Evolutionary conservation across 92 coral and sea anemone species (phyloP), one percentile per base, ranked within the genome.

Genomic region (Desmophyllum pertusum): DNA sequence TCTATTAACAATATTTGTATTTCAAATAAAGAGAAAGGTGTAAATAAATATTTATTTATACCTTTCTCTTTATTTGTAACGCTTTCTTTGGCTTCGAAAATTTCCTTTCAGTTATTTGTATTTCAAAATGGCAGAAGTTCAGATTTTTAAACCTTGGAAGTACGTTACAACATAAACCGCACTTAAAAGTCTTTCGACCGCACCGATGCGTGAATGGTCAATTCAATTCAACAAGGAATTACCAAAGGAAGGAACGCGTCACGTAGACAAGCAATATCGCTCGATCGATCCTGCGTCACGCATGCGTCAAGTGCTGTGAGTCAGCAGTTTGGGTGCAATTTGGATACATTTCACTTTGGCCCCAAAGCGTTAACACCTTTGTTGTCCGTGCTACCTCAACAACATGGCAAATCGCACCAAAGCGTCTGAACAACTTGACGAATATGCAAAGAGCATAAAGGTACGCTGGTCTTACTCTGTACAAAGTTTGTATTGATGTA

Each of bases 361-460:
- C 27, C 38, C 15, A 15, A 48, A 48, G 63, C 21, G 78, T 18
- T 73, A 30, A 33, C 10, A 43, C 10, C 35, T 21, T 39, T 8
- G 52, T 73, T 23, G 30, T 30, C 25, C 71, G 48, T 52, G 17
- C 74, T 67, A 45, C 19, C 33, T 71, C 66, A 23, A 3, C 57
- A 85, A 71, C 59, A 93, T 93, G 94, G 87, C 96, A 25, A 71
- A 81, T 59, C 84, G 94, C 43, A 85, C 86, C 57, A 95, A 89
- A 88, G 97, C 93, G 68, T 81, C 67, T 45, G 98, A 95, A 36
- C 98, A 95, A 76, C 94, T 95, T 55, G 70, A 66, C 27, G 90
- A 91, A 33, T 95, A 35, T 79, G 91, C 97, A 10, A 77, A 79
- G 41, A 74, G 55, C 13, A 90, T 89, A 79, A 77, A 77, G 92